Evolutionary conservation across 2,797 vertebrate genomes (phyloP).

Genomic region (Phyllotis vaccarum): DNA sequence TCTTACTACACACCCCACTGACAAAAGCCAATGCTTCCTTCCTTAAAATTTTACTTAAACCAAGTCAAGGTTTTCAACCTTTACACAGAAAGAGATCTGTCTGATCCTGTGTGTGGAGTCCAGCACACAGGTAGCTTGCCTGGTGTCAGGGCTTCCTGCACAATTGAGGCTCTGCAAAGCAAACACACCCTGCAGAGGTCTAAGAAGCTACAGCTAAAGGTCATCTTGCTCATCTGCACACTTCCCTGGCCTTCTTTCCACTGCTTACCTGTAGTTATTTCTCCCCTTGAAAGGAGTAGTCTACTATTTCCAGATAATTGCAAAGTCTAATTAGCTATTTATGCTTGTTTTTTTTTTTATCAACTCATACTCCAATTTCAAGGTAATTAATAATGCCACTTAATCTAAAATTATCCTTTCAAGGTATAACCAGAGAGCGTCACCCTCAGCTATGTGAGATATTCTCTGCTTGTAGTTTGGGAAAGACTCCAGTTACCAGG

Average conservation of each 20-base stretch:
- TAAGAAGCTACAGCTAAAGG: neutral
- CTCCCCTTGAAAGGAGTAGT: neutral
- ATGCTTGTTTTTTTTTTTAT: neutral
- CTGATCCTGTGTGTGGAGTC: neutral
- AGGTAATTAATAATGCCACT: neutral
- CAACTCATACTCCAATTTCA: neutral
- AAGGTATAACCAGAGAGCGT: neutral
- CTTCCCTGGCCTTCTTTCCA: neutral
- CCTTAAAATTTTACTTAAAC: neutral
- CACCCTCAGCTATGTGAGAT: neutral
- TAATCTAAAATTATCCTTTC: neutral
- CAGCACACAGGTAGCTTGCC: neutral
- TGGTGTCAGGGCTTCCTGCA: neutral
- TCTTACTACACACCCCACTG: neutral
- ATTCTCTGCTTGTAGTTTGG: neutral
- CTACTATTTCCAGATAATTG: conserved; percentile 44
- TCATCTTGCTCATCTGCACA: neutral
- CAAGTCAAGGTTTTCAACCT: conserved; percentile 1
- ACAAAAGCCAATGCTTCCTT: neutral
- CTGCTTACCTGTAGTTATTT: neutral
- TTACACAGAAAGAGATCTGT: neutral
- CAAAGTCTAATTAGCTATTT: neutral
- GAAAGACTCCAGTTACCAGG: conserved; percentile 79
- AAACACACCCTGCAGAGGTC: neutral
- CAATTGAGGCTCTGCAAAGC: neutral